phyloP scores from a whole-genome alignment of 2,797 vertebrate species.

The Coregonus sp. region DNA sequence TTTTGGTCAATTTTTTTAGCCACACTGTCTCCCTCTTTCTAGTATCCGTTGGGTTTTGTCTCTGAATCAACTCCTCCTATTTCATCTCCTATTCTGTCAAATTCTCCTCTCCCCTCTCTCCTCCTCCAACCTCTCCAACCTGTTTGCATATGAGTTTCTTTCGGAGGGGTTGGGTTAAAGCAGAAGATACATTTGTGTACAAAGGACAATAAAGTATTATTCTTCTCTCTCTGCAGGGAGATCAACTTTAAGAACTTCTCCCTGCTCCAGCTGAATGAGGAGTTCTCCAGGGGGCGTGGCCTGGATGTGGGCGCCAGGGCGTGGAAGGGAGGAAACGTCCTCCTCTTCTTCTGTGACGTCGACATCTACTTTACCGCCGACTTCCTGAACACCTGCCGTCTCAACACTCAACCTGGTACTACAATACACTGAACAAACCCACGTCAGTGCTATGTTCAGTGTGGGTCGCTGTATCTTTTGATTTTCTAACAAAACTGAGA shows the following conservation, averaged over 20 bases:
- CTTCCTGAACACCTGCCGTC: constrained; percentile 91
- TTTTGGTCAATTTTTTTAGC: background rate
- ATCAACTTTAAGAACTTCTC: constrained; percentile 93
- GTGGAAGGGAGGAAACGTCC: constrained; percentile 91
- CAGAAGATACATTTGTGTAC: too few species aligned
- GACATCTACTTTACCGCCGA: constrained; percentile 95
- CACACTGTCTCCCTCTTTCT: background rate
- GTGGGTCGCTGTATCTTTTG: background rate
- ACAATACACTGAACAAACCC: background rate
- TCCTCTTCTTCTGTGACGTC: constrained; percentile 97
- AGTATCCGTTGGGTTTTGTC: background rate
- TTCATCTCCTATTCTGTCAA: background rate
- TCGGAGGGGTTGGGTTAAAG: too few species aligned
- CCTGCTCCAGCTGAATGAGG: constrained; percentile 92
- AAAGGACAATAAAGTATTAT: too few species aligned
- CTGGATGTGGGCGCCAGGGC: constrained; percentile 90
- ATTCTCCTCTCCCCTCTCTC: too few species aligned
- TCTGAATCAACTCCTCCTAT: background rate
- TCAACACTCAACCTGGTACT: constrained; percentile 91
- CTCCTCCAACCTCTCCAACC: too few species aligned
- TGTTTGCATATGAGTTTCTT: too few species aligned
- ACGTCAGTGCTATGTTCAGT: background rate
- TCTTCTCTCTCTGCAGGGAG: constrained; percentile 71
- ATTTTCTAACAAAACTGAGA: background rate
- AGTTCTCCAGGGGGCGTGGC: constrained; percentile 94